Percentiles rank a stretch among this genome's conserved stretches.
Evolutionary conservation across 2,888 invertebrate genomes (phyloP).

Genomic region (Amblyjoppa fuscipennis): DNA sequence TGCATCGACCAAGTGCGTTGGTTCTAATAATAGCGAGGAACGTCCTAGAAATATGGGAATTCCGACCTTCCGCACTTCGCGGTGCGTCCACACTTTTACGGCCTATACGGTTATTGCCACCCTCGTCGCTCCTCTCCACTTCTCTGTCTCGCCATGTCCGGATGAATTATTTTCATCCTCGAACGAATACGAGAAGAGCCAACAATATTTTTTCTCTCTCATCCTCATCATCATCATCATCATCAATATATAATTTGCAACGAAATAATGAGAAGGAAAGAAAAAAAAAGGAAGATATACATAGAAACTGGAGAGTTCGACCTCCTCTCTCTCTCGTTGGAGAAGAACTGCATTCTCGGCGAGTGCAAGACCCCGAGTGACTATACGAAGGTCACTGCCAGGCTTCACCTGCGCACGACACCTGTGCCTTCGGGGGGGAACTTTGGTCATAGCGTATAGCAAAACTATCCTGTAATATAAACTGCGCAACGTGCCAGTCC

Average conservation of each 20-base stretch:
- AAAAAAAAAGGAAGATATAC: slow-evolving; percentile 8
- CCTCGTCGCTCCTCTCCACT: slow-evolving; percentile 32
- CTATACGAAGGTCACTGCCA: slow-evolving; percentile 66
- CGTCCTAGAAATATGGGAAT: slow-evolving; percentile 53
- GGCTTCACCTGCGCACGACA: slow-evolving; percentile 63
- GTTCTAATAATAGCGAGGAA: slow-evolving; percentile 53
- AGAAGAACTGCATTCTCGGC: slow-evolving; percentile 52
- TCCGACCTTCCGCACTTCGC: slow-evolving; percentile 42
- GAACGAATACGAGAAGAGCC: slow-evolving; percentile 34
- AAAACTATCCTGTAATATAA: slow-evolving; percentile 46
- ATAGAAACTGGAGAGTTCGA: slow-evolving; percentile 9
- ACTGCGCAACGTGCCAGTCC: slow-evolving; percentile 28
- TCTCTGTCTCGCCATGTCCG: slow-evolving; percentile 3
- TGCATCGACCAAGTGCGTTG: slow-evolving; percentile 36
- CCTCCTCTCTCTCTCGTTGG: background rate
- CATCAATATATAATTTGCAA: slow-evolving; percentile 42
- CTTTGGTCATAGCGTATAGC: slow-evolving; percentile 55
- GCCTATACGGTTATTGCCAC: slow-evolving; percentile 36
- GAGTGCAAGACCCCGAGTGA: slow-evolving; percentile 39
- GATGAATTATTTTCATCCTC: slow-evolving; percentile 5
- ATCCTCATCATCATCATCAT: slow-evolving; percentile 23
- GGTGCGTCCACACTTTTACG: background rate
- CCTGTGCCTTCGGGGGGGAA: slow-evolving; percentile 67
- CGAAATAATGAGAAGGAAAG: slow-evolving; percentile 41
- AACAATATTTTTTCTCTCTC: slow-evolving; percentile 6